Percentiles rank a stretch among this genome's conserved stretches.
phyloP scores from a whole-genome alignment of 2,113 vertebrate species.

The Muntiacus muntjak region DNA sequence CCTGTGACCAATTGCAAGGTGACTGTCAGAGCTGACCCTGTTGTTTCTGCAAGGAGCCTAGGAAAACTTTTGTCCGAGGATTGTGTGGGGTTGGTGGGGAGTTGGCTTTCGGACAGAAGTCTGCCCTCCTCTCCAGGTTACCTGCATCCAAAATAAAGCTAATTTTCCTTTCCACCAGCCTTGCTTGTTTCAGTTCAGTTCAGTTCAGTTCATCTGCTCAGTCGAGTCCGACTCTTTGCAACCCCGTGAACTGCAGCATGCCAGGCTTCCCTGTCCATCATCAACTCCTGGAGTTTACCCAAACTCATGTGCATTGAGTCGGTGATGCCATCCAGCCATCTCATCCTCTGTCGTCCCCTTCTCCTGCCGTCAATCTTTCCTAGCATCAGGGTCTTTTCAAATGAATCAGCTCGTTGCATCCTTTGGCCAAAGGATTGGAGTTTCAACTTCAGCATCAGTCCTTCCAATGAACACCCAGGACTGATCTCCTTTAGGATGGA shows the following conservation, averaged over 20 bases:
- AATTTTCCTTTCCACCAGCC: neutral
- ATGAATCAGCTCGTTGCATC: neutral
- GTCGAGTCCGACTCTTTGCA: neutral
- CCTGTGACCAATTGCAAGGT: neutral
- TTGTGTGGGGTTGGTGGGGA: neutral
- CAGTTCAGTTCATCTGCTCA: neutral
- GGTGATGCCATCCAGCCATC: neutral
- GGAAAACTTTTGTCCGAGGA: neutral
- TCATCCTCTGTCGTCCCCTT: neutral
- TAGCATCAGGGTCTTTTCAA: neutral
- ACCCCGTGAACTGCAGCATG: neutral
- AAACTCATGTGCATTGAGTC: neutral
- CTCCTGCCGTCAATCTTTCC: neutral
- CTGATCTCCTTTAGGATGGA: neutral
- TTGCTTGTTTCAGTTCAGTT: neutral
- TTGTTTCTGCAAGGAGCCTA: neutral
- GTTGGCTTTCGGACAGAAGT: neutral
- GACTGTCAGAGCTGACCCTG: neutral
- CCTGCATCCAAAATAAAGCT: neutral
- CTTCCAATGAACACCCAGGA: neutral
- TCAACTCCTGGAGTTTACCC: accelerated
- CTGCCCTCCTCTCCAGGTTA: too few relatives aligned
- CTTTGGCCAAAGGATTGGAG: neutral
- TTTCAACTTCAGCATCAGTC: neutral
- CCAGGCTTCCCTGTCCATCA: neutral